These are phyloP conservation scores for Chironomus riparius DNA, from an alignment of 2,888 invertebrate genomes.

Conservation along the genomic window DNA sequence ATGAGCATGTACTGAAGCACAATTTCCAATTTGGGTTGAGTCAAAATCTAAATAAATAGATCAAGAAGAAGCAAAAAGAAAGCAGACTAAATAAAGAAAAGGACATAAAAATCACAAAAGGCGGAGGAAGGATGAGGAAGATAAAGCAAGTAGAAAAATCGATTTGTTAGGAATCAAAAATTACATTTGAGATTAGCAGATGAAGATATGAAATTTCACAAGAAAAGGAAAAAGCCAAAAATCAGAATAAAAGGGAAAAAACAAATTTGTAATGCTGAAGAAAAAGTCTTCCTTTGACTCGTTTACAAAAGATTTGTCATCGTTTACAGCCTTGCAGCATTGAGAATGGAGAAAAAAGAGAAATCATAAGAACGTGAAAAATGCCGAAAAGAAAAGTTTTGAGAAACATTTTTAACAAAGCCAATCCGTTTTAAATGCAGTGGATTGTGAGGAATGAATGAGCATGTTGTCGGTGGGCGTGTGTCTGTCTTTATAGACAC, in stretches of 20 bases:
- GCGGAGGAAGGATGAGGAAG: not conserved
- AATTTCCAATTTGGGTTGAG: too few relatives aligned
- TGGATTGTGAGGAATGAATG: too few relatives aligned
- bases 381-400: not conserved
- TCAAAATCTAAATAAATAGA: too few relatives aligned
- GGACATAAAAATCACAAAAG: not conserved
- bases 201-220: not conserved
- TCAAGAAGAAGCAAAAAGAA: not conserved
- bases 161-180: not conserved
- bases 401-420: not conserved
- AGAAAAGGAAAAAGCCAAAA: not conserved
- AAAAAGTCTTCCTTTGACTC: not conserved
- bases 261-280: not conserved
- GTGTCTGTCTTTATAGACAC: too few relatives aligned
- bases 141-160: not conserved
- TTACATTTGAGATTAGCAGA: not conserved
- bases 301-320: not conserved
- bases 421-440: too few relatives aligned
- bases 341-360: not conserved
- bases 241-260: not conserved
- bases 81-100: too few relatives aligned
- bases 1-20: too few relatives aligned
- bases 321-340: not conserved
- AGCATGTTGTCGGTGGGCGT: too few relatives aligned
- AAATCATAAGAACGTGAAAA: not conserved